These are phyloP conservation scores for Penaeus japonicus DNA, from an alignment of 1,140 invertebrate genomes.

Conservation along the genomic window DNA sequence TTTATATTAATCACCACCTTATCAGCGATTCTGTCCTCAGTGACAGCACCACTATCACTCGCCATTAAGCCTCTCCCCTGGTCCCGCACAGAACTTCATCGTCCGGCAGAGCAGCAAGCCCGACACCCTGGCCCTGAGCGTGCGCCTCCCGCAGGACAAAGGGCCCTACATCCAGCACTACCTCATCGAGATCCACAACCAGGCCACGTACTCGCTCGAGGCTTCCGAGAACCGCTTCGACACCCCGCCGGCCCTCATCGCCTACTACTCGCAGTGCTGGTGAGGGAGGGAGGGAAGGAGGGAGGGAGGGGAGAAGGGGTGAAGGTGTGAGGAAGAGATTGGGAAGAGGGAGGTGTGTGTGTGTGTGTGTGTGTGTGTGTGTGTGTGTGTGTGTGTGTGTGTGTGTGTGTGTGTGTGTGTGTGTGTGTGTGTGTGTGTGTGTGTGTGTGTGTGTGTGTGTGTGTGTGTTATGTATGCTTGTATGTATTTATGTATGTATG, in stretches of 20 bases:
- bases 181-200: constrained; percentile 76
- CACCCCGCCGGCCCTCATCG: constrained; percentile 88
- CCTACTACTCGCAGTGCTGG: constrained; percentile 92
- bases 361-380: not conserved
- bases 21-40: not conserved
- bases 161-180: constrained; percentile 95
- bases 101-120: constrained; percentile 91
- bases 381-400: too few species aligned
- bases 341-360: not conserved
- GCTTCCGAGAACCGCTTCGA: constrained; percentile 92
- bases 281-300: constrained; percentile 65
- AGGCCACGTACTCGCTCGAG: constrained; percentile 74
- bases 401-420: too few species aligned
- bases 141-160: constrained; percentile 83
- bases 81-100: constrained; percentile 81
- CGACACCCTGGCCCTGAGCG: constrained; percentile 92
- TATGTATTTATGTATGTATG: not conserved
- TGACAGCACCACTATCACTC: not conserved
- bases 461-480: too few species aligned
- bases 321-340: not conserved
- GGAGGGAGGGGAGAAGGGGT: not conserved
- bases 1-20: not conserved
- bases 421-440: too few species aligned
- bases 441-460: too few species aligned
- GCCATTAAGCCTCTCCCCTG: not conserved